Conservation (phyloP, 2,113 vertebrate species). For the Scartelaos histophorus region DNA sequence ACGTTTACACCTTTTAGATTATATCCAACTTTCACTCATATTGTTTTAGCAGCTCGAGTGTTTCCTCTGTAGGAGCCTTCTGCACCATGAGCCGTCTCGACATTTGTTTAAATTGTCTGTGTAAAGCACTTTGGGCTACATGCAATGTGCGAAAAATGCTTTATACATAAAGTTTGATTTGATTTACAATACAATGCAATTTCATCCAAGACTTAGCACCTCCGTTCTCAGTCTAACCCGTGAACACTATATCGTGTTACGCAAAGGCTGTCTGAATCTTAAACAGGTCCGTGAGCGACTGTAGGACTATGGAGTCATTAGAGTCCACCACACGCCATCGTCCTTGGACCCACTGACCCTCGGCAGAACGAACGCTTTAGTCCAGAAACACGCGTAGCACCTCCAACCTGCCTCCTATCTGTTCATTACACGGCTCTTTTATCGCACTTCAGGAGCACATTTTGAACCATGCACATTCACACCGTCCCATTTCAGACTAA, state of each 20-base stretch:
- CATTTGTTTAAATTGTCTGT: too few relatives aligned
- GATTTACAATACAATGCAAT: not conserved
- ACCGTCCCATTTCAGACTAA: not conserved
- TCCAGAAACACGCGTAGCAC: not conserved
- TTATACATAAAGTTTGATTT: not conserved
- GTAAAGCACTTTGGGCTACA: too few relatives aligned
- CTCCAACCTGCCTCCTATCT: not conserved
- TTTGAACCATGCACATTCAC: not conserved
- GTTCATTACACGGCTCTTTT: not conserved
- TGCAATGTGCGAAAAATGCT: not conserved
- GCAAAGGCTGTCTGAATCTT: not conserved
- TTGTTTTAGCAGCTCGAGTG: too few relatives aligned
- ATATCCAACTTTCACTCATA: too few relatives aligned
- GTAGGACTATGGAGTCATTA: slow-evolving; percentile 31
- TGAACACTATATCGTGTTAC: not conserved
- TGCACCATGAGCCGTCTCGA: too few relatives aligned
- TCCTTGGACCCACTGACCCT: slow-evolving; percentile 52
- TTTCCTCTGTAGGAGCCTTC: too few relatives aligned
- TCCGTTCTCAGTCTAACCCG: not conserved
- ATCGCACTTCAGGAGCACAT: not conserved
- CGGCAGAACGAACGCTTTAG: not conserved
- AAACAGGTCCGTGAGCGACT: slow-evolving; percentile 18
- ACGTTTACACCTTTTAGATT: too few relatives aligned
- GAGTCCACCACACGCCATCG: slow-evolving; percentile 9
- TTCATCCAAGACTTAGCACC: not conserved